A percentile compares a stretch with the other conserved stretches of the same genome.
These are phyloP conservation scores for Cyclura pinguis DNA, from an alignment of 2,797 vertebrate species.

Conservation along the genomic window DNA sequence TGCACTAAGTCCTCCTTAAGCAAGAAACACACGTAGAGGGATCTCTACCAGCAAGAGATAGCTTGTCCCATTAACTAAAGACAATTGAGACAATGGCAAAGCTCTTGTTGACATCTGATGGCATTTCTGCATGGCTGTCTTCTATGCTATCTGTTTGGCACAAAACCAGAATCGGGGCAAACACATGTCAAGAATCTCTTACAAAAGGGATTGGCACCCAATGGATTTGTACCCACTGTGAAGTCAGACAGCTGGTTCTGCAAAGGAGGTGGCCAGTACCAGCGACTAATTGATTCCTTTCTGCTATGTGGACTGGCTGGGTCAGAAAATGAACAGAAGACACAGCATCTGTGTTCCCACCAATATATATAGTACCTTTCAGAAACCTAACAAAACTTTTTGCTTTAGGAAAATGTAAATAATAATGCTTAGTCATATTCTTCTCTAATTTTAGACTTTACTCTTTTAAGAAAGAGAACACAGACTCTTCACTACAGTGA, in stretches of 20 bases:
- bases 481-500: background rate
- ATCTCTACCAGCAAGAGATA: background rate
- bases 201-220: background rate
- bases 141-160: background rate
- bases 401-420: conserved; percentile 14
- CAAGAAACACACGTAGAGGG: conserved; percentile 43
- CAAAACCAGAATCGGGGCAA: background rate
- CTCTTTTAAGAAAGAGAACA: conserved; percentile 37
- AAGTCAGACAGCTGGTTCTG: background rate
- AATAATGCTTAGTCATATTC: conserved; percentile 34
- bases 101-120: background rate
- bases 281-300: background rate
- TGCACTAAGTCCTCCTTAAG: conserved; percentile 25
- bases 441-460: conserved; percentile 53
- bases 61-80: background rate
- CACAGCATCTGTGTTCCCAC: background rate
- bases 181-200: conserved; percentile 18
- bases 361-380: background rate
- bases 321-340: background rate
- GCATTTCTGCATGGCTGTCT: background rate
- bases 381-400: background rate
- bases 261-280: background rate
- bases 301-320: background rate
- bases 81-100: background rate
- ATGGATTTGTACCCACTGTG: conserved; percentile 1